Evolutionary conservation across 2,888 invertebrate species (phyloP), one percentile per base, ranked within the genome.

Genomic region (Heliconius sara): DNA sequence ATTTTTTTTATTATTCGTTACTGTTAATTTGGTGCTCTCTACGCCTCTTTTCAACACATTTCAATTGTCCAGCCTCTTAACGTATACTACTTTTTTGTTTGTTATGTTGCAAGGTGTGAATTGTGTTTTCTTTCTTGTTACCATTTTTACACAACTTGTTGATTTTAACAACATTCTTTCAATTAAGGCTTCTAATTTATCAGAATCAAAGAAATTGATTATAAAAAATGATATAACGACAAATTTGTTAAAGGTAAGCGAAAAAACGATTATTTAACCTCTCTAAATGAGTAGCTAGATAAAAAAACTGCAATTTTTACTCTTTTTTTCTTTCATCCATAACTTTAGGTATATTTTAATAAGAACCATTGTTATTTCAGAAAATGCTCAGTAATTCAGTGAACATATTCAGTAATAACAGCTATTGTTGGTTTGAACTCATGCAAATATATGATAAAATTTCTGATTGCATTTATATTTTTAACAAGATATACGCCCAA

Each of bases 381-480:
- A 83, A 79, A 75, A 47, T 86, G 63, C 81, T 85, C 27, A 65
- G 79, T 52, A 85, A 86, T 47, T 82, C 87, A 5, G 82, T 83
- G 76, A 74, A 83, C 85, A 34, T 83, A 47, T 71, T 82, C 81
- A 75, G 66, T 79, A 79, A 83, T 47, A 82, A 79, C n/a, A 81
- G 85, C 16, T 88, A 87, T 79, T 88, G 89, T 82, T 92, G 92
- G 92, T 90, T 88, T 78, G 92, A 92, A 84, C 84, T 93, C 25
- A 93, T 92, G 92, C 89, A 90, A 85, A 91, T 92, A 77, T 93
- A 92, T 83, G 90, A 92, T 82, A 90, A 91, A 86, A 84, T 91
- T 73, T 88, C 90, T 4, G 92, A 92, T 76, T 88, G 89, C 74
- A 83, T 91, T 78, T 85, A 86, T 80, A 74, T 90, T 39, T 92